phyloP scores from a whole-genome alignment of 2,888 invertebrate species.

The Nymphalis polychloros region DNA sequence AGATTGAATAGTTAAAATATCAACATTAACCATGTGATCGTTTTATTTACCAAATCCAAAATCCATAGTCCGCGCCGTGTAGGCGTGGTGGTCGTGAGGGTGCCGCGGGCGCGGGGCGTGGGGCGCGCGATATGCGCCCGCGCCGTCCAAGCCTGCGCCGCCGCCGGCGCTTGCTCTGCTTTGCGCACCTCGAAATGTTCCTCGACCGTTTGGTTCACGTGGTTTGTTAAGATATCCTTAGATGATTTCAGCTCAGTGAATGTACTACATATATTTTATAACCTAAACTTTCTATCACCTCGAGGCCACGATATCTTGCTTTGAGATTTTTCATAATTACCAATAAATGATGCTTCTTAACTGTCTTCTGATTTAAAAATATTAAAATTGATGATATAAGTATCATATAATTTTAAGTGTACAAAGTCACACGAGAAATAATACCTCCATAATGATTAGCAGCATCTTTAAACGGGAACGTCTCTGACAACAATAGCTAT shows the following conservation, averaged over 20 bases:
- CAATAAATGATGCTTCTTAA: not conserved
- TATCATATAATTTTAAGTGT: not conserved
- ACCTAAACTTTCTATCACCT: slow-evolving; percentile 13
- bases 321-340: slow-evolving; percentile 8
- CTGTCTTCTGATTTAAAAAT: not conserved
- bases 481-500: slow-evolving; percentile 15
- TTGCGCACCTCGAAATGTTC: slow-evolving; percentile 41
- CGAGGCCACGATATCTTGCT: slow-evolving; percentile 2
- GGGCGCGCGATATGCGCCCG: slow-evolving; percentile 42
- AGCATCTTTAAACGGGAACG: slow-evolving; percentile 13
- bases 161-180: slow-evolving; percentile 65
- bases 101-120: slow-evolving; percentile 52
- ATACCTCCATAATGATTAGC: not conserved
- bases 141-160: slow-evolving; percentile 55
- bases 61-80: slow-evolving; percentile 50
- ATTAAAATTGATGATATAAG: not conserved
- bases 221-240: slow-evolving; percentile 8
- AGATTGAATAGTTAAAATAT: slow-evolving; percentile 4
- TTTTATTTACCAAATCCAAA: slow-evolving; percentile 21
- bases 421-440: not conserved
- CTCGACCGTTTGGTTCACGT: slow-evolving; percentile 8
- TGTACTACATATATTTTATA: slow-evolving; percentile 3
- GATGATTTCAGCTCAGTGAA: slow-evolving; percentile 7
- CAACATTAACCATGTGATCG: slow-evolving; percentile 14
- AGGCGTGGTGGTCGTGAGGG: slow-evolving; percentile 69